These are phyloP conservation scores for Naja naja DNA, from an alignment of 2,113 vertebrate genomes.

Conservation along the genomic window DNA sequence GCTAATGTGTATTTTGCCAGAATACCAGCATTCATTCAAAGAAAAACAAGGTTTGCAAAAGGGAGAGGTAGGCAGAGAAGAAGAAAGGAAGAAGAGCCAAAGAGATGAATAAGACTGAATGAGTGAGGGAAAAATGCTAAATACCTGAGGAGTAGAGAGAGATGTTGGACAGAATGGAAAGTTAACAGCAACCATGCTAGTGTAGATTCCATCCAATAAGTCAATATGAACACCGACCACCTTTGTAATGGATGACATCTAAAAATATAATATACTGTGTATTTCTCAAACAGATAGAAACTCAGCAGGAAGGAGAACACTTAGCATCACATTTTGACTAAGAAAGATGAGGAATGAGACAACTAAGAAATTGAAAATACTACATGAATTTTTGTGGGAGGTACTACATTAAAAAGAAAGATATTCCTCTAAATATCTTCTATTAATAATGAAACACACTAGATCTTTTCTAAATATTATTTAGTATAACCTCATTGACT, in stretches of 20 bases:
- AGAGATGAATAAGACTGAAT: neutral
- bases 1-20: neutral
- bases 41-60: neutral
- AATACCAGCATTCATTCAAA: neutral
- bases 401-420: conserved; percentile 36
- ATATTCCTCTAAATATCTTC: conserved; percentile 20
- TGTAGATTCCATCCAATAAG: neutral
- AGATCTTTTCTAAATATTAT: conserved; percentile 41
- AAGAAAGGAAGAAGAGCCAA: neutral
- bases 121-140: neutral
- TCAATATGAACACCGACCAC: conserved; percentile 8
- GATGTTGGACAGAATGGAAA: neutral
- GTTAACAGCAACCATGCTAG: neutral
- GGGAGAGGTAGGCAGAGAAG: neutral
- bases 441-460: conserved; percentile 68
- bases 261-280: conserved; percentile 11
- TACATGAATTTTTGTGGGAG: conserved; percentile 47
- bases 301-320: conserved; percentile 48
- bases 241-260: neutral
- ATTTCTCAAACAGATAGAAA: conserved; percentile 57
- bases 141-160: neutral
- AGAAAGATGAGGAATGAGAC: conserved; percentile 56
- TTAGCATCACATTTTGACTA: conserved; percentile 54
- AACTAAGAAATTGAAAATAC: conserved; percentile 40
- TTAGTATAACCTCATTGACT: conserved; percentile 10